Conservation (phyloP, 2,113 vertebrate species). For the Pangasianodon gigas region DNA sequence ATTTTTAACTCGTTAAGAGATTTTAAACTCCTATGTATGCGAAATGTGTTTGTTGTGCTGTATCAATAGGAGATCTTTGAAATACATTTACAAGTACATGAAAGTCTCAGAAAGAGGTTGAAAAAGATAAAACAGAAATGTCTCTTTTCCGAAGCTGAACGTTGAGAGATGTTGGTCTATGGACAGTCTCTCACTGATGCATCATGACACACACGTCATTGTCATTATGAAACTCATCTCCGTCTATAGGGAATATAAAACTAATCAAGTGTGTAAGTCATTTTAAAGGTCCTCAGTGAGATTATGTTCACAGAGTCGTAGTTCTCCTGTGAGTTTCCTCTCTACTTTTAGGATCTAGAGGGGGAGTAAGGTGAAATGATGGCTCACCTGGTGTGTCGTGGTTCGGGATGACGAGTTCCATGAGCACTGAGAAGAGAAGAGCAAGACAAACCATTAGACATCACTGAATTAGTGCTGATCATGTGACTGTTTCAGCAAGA, state of each 20-base stretch:
- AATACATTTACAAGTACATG: not conserved
- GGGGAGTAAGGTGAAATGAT: not conserved
- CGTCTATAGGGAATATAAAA: not conserved
- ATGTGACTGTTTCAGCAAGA: not conserved
- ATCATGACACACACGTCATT: not conserved
- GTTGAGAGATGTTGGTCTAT: not conserved
- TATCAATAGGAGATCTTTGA: not conserved
- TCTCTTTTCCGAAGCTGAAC: not conserved
- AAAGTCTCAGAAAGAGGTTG: not conserved
- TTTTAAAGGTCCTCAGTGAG: not conserved
- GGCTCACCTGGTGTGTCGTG: constrained; percentile 76
- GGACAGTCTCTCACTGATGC: not conserved
- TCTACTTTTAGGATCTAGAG: not conserved
- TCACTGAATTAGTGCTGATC: not conserved
- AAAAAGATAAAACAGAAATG: not conserved
- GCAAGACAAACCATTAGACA: constrained; percentile 4
- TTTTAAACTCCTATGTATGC: not conserved
- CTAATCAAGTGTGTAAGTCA: not conserved
- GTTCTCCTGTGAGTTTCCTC: not conserved
- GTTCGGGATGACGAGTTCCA: constrained; percentile 77
- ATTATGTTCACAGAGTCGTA: not conserved
- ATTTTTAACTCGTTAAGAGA: not conserved
- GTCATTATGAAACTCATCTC: not conserved
- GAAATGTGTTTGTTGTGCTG: not conserved
- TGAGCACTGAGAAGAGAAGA: constrained; percentile 73